These are phyloP conservation scores for Pristionchus pacificus DNA, from an alignment of 1,140 invertebrate genomes.

Conservation along the genomic window DNA sequence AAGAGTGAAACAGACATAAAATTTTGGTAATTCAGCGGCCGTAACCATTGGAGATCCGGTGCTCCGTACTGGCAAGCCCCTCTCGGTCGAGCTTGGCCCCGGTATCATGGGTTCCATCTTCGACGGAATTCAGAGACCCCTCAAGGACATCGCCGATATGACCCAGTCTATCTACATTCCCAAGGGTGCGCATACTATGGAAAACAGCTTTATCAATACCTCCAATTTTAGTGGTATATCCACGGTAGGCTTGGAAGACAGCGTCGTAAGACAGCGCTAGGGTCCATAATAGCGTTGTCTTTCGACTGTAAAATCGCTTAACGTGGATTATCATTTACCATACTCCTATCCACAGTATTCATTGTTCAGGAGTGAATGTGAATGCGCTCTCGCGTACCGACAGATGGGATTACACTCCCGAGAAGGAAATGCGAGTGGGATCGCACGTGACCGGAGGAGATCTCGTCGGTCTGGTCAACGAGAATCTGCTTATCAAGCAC, in stretches of 20 bases:
- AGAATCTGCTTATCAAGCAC: slow-evolving; percentile 95
- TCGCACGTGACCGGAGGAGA: slow-evolving; percentile 97
- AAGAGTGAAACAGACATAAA: no score
- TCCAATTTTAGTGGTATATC: no score
- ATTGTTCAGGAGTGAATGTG: slow-evolving; percentile 69
- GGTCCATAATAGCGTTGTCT: slow-evolving; percentile 12
- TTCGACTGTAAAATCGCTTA: no score
- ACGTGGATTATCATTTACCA: no score
- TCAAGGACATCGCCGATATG: slow-evolving; percentile 90
- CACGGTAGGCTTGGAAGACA: no score
- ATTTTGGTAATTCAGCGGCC: slow-evolving; percentile 73
- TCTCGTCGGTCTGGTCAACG: slow-evolving; percentile 87
- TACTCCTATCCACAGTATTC: not conserved
- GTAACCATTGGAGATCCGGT: slow-evolving; percentile 99
- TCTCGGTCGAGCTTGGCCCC: slow-evolving; percentile 97
- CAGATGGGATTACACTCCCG: slow-evolving; percentile 88
- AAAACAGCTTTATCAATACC: no score
- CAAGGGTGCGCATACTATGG: slow-evolving; percentile 68
- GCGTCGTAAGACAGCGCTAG: no score
- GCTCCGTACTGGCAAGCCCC: slow-evolving; percentile 89
- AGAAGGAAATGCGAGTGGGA: slow-evolving; percentile 76
- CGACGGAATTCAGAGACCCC: slow-evolving; percentile 96
- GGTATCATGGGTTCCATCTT: slow-evolving; percentile 99
- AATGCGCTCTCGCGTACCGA: slow-evolving; percentile 77
- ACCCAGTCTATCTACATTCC: slow-evolving; percentile 97